phyloP scores from a whole-genome alignment of 37 sponge, comb jelly and placozoan genomes.

The Ianthella basta region DNA sequence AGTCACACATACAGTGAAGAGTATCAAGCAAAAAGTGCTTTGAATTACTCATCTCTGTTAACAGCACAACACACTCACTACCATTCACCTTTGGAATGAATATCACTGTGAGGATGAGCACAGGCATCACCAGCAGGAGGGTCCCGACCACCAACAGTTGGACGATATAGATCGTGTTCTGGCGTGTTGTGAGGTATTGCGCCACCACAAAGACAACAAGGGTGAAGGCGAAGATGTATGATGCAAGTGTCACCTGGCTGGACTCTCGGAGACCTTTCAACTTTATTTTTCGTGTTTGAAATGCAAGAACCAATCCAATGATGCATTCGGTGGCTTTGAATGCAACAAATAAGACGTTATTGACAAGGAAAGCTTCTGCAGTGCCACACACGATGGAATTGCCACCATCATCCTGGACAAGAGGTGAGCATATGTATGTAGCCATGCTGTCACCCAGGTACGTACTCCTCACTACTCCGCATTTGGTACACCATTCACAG shows the following conservation, averaged over 20 bases:
- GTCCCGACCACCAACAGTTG: background rate
- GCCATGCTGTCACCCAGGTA: background rate
- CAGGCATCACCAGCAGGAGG: background rate
- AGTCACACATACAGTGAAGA: conserved; percentile 7
- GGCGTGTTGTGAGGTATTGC: background rate
- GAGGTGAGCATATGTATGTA: background rate
- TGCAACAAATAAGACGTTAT: background rate
- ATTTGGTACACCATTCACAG: background rate
- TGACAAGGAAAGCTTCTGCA: background rate
- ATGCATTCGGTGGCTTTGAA: background rate
- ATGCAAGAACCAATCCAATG: conserved; percentile 22
- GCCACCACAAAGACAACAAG: conserved; percentile 7
- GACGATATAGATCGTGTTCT: background rate
- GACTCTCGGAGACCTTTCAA: conserved; percentile 12
- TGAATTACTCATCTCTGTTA: background rate
- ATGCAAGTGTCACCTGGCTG: background rate
- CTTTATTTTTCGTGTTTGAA: conserved; percentile 12
- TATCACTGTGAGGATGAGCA: background rate
- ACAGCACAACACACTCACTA: conserved; percentile 1
- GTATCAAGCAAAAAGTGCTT: no score
- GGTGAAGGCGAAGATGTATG: conserved; percentile 26
- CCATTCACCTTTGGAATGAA: conserved; percentile 27
- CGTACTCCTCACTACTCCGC: background rate
- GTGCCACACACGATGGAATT: conserved; percentile 1
- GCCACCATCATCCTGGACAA: background rate